A percentile compares a stretch with the other conserved stretches of the same genome.
These are phyloP conservation scores for Geothlypis trichas DNA, from an alignment of 2,113 vertebrate genomes.

Conservation along the genomic window DNA sequence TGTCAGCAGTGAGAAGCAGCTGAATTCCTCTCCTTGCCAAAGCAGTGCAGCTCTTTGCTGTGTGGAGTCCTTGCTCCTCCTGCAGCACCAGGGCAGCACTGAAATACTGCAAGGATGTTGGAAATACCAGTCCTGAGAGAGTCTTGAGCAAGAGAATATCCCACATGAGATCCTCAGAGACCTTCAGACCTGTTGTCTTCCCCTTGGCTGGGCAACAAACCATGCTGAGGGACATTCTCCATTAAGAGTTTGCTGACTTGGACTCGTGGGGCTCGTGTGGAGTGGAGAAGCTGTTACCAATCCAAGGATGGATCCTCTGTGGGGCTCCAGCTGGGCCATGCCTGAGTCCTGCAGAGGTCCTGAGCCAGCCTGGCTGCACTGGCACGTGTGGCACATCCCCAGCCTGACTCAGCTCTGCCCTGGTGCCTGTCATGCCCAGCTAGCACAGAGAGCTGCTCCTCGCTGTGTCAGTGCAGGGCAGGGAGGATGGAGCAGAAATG, in stretches of 20 bases:
- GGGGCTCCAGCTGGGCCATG: neutral
- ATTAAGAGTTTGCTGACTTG: neutral
- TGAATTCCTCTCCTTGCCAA: neutral
- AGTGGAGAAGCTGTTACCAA: neutral
- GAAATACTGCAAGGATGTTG: accelerated
- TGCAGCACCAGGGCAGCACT: neutral
- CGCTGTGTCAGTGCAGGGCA: accelerated
- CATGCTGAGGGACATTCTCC: neutral
- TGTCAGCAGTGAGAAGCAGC: accelerated
- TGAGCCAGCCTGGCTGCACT: neutral
- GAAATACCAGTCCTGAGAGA: neutral
- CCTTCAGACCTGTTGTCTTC: accelerated
- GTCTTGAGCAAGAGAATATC: neutral
- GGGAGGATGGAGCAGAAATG: neutral
- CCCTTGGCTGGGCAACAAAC: neutral
- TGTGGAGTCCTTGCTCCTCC: neutral
- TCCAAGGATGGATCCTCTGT: neutral
- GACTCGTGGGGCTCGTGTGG: neutral
- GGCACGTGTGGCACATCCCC: neutral
- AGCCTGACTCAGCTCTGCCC: neutral
- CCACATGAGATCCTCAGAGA: neutral
- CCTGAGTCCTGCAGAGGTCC: neutral
- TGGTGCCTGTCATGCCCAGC: accelerated
- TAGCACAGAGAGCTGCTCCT: neutral
- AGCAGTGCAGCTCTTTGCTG: neutral